Evolutionary conservation across 2,113 vertebrate genomes (phyloP).

Genomic region (Danionella cerebrum): DNA sequence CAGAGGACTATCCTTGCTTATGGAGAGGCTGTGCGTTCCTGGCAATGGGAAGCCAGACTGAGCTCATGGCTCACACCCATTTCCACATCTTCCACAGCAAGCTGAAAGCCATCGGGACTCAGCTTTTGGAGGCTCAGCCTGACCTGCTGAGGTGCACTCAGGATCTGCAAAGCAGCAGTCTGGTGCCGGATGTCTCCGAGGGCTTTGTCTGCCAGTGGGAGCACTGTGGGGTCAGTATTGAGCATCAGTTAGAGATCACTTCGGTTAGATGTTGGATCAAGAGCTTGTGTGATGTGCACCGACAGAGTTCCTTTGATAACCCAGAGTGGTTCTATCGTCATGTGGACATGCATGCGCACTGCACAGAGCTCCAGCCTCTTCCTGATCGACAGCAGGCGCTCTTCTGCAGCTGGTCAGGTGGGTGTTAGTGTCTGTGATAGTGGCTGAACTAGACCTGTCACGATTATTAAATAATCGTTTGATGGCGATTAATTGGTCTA

Average conservation of each 20-base stretch:
- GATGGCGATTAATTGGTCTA: no score
- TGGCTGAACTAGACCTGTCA: no score
- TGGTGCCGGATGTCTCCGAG: constrained; percentile 54
- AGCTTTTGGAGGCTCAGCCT: constrained; percentile 47
- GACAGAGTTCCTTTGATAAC: constrained; percentile 70
- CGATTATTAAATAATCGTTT: no score
- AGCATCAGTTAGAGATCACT: no score
- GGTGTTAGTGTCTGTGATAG: background rate
- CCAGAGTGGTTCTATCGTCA: constrained; percentile 72
- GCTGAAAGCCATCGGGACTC: constrained; percentile 57
- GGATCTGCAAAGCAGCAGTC: constrained; percentile 57
- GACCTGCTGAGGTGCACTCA: constrained; percentile 57
- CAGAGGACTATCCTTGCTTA: constrained; percentile 59
- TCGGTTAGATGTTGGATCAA: background rate
- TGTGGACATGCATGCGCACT: constrained; percentile 65
- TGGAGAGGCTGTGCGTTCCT: constrained; percentile 65
- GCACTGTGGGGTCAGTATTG: constrained; percentile 61
- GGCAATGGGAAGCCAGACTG: constrained; percentile 51
- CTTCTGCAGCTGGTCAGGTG: constrained; percentile 66
- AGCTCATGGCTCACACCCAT: constrained; percentile 53
- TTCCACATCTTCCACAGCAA: constrained; percentile 68
- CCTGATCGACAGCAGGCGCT: constrained; percentile 61
- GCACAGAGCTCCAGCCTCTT: constrained; percentile 58
- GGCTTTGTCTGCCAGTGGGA: constrained; percentile 65
- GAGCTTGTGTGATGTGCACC: background rate